Conservation (phyloP, 2,797 vertebrate genomes). For the Dendrocincla tyrannina region DNA sequence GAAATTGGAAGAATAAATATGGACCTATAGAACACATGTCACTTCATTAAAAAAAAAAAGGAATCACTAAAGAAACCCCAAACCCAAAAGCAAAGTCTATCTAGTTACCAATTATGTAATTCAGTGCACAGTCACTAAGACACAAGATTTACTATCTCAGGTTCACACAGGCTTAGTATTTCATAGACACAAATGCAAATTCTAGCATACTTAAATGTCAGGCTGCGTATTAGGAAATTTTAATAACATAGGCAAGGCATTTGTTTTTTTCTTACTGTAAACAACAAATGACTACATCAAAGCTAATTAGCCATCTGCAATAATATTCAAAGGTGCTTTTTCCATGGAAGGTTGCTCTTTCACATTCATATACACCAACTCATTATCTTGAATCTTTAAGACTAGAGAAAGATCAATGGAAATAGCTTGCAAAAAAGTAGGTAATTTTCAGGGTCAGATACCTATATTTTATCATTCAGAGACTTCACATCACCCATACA, state of each 20-base stretch:
- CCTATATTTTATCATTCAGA: neutral
- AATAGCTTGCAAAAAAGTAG: neutral
- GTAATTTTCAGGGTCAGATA: neutral
- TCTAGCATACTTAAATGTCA: neutral
- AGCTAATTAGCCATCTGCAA: neutral
- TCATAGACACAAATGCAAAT: neutral
- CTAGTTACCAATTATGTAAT: neutral
- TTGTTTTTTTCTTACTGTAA: neutral
- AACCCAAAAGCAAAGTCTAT: neutral
- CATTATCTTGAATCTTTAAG: neutral
- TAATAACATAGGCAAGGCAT: neutral
- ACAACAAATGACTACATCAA: neutral
- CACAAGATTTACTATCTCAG: neutral
- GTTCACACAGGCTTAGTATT: neutral
- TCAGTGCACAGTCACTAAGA: neutral
- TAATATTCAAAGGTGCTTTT: neutral
- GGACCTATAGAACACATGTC: accelerated
- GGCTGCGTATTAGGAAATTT: neutral
- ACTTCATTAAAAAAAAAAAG: neutral
- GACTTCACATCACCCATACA: neutral
- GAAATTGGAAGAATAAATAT: neutral
- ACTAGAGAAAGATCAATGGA: neutral
- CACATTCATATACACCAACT: neutral
- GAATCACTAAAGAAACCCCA: neutral
- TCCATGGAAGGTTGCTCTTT: neutral